phyloP scores from a whole-genome alignment of 2,888 invertebrate species.

The Elegia similella region DNA sequence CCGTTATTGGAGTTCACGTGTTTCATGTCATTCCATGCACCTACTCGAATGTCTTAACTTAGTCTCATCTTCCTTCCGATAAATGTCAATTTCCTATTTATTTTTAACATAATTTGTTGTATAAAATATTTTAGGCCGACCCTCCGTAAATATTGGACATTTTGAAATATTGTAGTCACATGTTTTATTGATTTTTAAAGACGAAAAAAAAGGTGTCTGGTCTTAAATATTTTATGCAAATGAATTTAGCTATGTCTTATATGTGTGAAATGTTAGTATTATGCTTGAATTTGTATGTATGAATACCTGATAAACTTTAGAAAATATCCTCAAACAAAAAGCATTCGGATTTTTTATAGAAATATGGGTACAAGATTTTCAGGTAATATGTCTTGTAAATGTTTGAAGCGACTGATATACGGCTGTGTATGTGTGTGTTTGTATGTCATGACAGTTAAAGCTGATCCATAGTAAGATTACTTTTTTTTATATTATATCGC shows the following conservation, averaged over 20 bases:
- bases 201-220: background rate
- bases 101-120: background rate
- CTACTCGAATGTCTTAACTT: constrained; percentile 5
- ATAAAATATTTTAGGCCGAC: background rate
- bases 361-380: background rate
- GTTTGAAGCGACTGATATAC: constrained; percentile 31
- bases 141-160: background rate
- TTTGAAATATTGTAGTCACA: background rate
- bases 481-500: background rate
- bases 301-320: background rate
- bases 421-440: constrained; percentile 37
- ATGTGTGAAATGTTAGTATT: constrained; percentile 7
- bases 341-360: background rate
- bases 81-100: constrained; percentile 28
- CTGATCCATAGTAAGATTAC: background rate
- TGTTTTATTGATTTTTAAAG: background rate
- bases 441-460: constrained; percentile 14
- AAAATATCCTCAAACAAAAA: too few species aligned
- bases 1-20: background rate
- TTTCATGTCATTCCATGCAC: background rate
- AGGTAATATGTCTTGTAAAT: background rate
- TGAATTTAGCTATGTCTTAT: background rate
- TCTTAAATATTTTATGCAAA: background rate
- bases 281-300: background rate
- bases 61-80: constrained; percentile 17